Conservation (phyloP, 2,888 invertebrate species). For the Leptopilina syphax region DNA sequence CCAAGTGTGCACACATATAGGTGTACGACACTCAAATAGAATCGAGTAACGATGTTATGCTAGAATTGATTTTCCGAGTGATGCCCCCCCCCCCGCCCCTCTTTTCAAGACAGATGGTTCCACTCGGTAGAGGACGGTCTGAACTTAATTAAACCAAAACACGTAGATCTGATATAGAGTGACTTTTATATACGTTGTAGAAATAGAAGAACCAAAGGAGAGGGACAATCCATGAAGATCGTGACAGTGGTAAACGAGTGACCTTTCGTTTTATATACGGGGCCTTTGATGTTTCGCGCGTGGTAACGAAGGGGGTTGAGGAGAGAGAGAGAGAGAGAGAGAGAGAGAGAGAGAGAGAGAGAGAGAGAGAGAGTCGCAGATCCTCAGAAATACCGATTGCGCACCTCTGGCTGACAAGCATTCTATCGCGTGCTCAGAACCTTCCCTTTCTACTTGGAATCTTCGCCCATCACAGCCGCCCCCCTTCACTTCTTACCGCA, state of each 20-base stretch:
- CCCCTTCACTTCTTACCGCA: constrained; percentile 1
- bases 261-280: constrained; percentile 29
- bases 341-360: neutral
- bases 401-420: constrained; percentile 64
- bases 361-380: constrained; percentile 1
- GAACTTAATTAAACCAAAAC: constrained; percentile 36
- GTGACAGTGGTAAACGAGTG: constrained; percentile 33
- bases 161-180: constrained; percentile 17
- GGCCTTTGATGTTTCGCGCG: constrained; percentile 35
- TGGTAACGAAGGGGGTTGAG: constrained; percentile 2
- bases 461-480: neutral
- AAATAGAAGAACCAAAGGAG: neutral
- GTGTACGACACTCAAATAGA: too few relatives aligned
- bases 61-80: constrained; percentile 25
- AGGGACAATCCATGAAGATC: constrained; percentile 27
- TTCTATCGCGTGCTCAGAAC: constrained; percentile 60
- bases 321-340: neutral
- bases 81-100: neutral
- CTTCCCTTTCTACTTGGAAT: neutral
- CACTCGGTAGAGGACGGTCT: neutral
- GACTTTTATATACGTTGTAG: constrained; percentile 17
- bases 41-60: constrained; percentile 11
- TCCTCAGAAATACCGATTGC: constrained; percentile 50
- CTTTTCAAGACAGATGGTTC: neutral
- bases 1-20: neutral